Evolutionary conservation across 2,113 vertebrate genomes (phyloP).

Genomic region (Octodon degus): DNA sequence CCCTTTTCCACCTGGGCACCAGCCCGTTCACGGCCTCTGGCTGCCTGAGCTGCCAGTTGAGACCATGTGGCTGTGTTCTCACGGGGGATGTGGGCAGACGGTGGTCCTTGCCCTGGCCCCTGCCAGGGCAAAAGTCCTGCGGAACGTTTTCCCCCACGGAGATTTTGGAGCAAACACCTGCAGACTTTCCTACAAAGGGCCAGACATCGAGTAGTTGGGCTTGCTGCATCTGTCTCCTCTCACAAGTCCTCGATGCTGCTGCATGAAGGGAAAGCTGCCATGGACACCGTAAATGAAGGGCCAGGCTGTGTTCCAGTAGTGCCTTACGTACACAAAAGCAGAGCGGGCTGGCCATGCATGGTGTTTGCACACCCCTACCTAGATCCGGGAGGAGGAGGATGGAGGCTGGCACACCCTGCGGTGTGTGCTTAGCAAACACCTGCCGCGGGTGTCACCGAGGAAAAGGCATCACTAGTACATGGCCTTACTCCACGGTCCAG

Average conservation of each 20-base stretch:
- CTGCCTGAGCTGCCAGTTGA: neutral
- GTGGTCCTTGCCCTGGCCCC: neutral
- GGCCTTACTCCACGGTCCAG: neutral
- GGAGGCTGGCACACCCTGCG: neutral
- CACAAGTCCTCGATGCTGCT: neutral
- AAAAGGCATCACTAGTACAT: neutral
- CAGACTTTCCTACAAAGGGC: neutral
- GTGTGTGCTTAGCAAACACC: neutral
- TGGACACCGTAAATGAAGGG: neutral
- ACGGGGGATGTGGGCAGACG: neutral
- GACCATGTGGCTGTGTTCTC: neutral
- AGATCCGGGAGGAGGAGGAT: neutral
- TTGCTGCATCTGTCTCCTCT: neutral
- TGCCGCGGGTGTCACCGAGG: neutral
- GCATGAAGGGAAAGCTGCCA: neutral
- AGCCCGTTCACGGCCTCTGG: neutral
- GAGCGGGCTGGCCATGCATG: neutral
- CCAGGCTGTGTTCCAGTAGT: slow-evolving; percentile 39
- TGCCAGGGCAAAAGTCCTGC: neutral
- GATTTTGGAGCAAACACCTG: neutral
- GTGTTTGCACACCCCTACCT: neutral
- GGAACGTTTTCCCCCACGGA: neutral
- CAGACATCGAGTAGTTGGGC: neutral
- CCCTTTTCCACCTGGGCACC: neutral
- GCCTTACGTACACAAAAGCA: neutral